phyloP scores from a whole-genome alignment of 2,113 vertebrate species.

The Hydrolagus affinis region DNA sequence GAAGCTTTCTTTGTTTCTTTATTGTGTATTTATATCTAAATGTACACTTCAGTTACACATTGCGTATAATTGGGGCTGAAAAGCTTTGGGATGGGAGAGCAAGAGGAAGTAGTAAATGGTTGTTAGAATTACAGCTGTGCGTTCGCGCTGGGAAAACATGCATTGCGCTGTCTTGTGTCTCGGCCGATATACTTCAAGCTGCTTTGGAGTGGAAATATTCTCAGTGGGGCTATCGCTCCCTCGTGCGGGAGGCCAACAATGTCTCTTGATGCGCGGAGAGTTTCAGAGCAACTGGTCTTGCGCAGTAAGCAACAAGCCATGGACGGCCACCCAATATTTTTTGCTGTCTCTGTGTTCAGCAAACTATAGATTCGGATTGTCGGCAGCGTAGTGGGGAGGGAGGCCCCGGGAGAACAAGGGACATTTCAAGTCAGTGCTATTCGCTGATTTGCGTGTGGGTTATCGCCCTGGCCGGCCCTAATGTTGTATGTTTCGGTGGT shows the following conservation, averaged over 20 bases:
- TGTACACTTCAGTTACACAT: neutral
- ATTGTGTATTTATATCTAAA: constrained; percentile 19
- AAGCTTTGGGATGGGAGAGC: neutral
- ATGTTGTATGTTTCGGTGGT: too few relatives aligned
- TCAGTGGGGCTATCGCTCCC: neutral
- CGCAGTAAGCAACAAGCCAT: neutral
- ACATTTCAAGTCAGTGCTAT: too few relatives aligned
- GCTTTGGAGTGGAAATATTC: neutral
- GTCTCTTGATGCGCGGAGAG: neutral
- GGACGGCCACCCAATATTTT: neutral
- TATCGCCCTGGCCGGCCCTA: too few relatives aligned
- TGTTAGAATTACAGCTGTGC: neutral
- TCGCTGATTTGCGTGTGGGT: too few relatives aligned
- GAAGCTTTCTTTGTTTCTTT: neutral
- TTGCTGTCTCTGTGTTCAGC: too few relatives aligned
- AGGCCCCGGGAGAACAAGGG: too few relatives aligned
- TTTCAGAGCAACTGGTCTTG: neutral
- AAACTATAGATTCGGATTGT: too few relatives aligned
- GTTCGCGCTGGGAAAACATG: neutral
- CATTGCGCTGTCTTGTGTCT: neutral
- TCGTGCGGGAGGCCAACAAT: neutral
- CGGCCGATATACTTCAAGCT: neutral
- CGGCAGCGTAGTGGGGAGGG: too few relatives aligned
- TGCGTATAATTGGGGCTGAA: neutral
- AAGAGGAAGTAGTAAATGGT: neutral